A percentile compares a stretch with the other conserved stretches of the same genome.
Conservation (phyloP, 2,888 invertebrate genomes). For the Myopa tessellatipennis region DNA sequence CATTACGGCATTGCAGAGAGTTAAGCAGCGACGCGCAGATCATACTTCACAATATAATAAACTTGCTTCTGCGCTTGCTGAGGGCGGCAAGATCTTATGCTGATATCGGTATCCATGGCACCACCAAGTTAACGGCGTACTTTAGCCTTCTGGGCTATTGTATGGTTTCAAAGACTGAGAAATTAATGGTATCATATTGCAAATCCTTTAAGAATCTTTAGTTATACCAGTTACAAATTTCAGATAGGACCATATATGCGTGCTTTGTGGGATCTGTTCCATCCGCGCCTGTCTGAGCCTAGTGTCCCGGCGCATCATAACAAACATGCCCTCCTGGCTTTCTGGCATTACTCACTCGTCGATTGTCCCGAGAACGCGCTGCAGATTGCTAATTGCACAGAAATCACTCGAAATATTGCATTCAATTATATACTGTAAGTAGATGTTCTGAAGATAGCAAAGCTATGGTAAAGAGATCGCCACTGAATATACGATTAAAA, state of each 20-base stretch:
- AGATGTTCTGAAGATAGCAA: not conserved
- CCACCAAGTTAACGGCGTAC: constrained; percentile 91
- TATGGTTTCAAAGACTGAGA: constrained; percentile 89
- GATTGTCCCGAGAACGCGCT: constrained; percentile 95
- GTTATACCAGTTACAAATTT: constrained; percentile 46
- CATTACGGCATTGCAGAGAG: constrained; percentile 55
- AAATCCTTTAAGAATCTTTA: not conserved
- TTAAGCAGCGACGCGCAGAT: constrained; percentile 72
- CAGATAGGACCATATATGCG: constrained; percentile 93
- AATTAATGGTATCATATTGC: constrained; percentile 80
- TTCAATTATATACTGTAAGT: constrained; percentile 95
- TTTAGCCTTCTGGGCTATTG: constrained; percentile 93
- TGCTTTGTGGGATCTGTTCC: constrained; percentile 93
- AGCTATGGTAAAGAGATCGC: not conserved
- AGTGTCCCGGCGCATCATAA: constrained; percentile 95
- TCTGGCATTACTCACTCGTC: constrained; percentile 93
- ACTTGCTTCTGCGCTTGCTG: constrained; percentile 79
- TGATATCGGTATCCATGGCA: constrained; percentile 87
- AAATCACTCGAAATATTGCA: constrained; percentile 93
- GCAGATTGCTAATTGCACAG: constrained; percentile 85
- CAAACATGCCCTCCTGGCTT: constrained; percentile 90
- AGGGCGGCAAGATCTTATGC: constrained; percentile 88
- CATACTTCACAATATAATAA: constrained; percentile 77
- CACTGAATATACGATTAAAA: too few species aligned
- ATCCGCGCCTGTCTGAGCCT: constrained; percentile 93